Base-by-base conservation (phyloP, 2,797 vertebrate species). In the Discoglossus pictus region DNA sequence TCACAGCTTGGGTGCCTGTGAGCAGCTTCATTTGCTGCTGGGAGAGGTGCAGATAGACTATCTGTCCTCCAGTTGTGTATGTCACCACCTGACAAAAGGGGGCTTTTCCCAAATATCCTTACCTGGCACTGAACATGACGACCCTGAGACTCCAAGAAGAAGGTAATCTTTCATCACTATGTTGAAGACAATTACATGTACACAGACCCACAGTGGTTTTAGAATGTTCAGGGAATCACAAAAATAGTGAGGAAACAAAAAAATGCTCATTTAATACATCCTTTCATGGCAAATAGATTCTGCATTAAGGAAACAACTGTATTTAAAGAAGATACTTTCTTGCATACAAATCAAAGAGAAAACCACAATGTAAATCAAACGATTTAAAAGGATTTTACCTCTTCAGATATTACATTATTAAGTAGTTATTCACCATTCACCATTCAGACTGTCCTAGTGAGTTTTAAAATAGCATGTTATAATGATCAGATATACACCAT, bases 151-250 rank as follows among this genome's bases (percentile, higher is more conserved):
- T 99, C 97, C 73, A 99, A 88, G 86, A 97, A 93, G 73, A 96
- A 99, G 54, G 96, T 98, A 87, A 96, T 98, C 88, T 98, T 98
- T 84, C 97, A 93, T 2, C 97, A 91, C 82, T 98, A 95, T 73
- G 89, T 84, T 77, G 90, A 90, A 86, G 93, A 90, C 76, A 89
- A 87, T 86, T 72, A 78, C 74, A 82, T 83, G 81, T 75, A 56
- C 35, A 40, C 36, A 56, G 15, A 20, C 77, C 83, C 80, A 67
- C 64, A 67, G 23, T 23, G 50, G n/a, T 85, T 81, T 82, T 74
- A 80, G 80, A 84, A 83, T 70, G 75, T 82, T 84, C 36, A 83
- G 66, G n/a, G n/a, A 73, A 79, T 77, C 76, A 82, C 78, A 81
- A 79, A 83, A n/a, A 77, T 82, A 82, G 81, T 39, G 56, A 21